Evolutionary conservation across 2,888 invertebrate species (phyloP), one percentile per base, ranked within the genome.

Genomic region (Drymonia ruficornis): DNA sequence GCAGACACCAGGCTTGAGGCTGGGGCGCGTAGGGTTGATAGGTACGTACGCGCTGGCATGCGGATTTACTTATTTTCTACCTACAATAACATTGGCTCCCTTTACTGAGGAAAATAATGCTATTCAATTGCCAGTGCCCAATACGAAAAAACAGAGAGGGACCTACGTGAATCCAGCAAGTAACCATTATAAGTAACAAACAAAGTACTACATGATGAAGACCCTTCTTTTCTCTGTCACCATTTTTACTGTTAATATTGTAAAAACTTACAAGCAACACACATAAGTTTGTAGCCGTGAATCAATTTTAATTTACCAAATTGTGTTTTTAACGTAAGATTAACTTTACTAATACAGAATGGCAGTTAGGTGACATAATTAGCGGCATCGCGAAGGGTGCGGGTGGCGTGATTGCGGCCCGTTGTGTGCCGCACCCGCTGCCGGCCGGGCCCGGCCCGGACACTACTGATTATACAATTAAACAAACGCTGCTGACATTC

Each of bases 381-480:
- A 84, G 78, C 69, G 59, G 52, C 45, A 28, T 15, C 59, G 40
- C 19, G 50, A 52, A 51, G 84, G 88, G 88, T 71, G 87, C 80
- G 87, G 84, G 75, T 89, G 84, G 86, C 90, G 90, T 91, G 91
- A 91, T 89, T 89, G 80, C 69, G 83, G 72, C 77, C 72, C 73
- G 81, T 80, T 55, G 56, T 55, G 55, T 23, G 28, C 72, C 73
- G 56, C 58, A 63, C 38, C 49, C 42, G n/a, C n/a, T 55, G 65
- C 72, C 65, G 68, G 70, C 83, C 86, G 78, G 83, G 57, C n/a
- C 80, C 82, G 67, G 62, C 62, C 59, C 64, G 44, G 60, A 65
- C 65, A 66, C 56, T 66, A 63, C 71, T 62, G 66, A 72, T 71
- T 72, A 70, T 64, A 72, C 68, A 61, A 70, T 72, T 70, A 71